Base-by-base conservation (phyloP, 2,797 vertebrate species). In the Phataginus tetradactyla region DNA sequence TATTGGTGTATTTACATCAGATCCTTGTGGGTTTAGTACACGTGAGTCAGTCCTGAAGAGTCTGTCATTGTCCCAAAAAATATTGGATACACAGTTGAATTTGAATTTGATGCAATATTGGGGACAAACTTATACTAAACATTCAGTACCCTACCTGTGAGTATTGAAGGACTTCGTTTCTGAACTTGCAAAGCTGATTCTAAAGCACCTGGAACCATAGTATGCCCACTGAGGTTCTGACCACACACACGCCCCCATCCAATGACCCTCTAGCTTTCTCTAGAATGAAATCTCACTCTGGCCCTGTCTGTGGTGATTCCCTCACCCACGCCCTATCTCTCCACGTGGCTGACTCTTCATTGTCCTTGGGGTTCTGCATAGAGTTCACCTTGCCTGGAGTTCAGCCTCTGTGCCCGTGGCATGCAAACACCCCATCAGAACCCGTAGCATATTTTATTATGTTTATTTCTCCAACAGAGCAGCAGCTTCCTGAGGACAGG, bases 271-370 rank as follows among this genome's bases (percentile, higher is more conserved):
- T 57, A 3, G 10, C 4, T 71, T 63, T 71, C 45, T 72, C 55
- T 89, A 53, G 37, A 53, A 34, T 15, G 61, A 39, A 29, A 14
- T 49, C 53, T 13, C 45, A 27, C 37, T 13, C 42, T 17, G 21
- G 32, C n/a, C 11, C 66, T 4, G 7, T 45, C 45, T 21, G 20
- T 53, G 49, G 55, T 64, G 51, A 17, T 5, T n/a, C 34, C 59
- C 9, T 4, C 0, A 3, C 21, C 21, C 11, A 1, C 25, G 21
- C 7, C 25, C 61, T 0, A 1, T 21, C 21, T 42, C 1, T 17
- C 55, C 12, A 1, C 10, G 68, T 57, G 14, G 13, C 53, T 74
- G 49, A 42, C 53, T n/a, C 20, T 3, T 69, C 32, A 10, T 20
- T n/a, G 1, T 29, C 34, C n/a, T 42, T 23, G 23, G 49, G 51